These are phyloP conservation scores for Girardia tigrina DNA, from an alignment of 2,888 invertebrate genomes.

Conservation along the genomic window DNA sequence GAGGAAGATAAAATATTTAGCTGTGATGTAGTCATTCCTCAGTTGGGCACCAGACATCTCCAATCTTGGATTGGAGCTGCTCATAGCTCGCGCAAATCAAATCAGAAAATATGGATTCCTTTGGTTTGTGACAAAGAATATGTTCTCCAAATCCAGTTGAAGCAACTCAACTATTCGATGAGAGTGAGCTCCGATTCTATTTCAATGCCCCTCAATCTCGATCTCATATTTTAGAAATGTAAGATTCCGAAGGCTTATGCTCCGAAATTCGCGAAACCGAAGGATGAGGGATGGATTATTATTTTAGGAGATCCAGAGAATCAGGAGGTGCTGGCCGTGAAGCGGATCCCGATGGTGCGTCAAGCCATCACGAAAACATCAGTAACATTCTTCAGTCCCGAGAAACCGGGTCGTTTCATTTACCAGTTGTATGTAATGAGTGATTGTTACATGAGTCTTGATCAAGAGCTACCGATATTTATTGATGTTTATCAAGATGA, in stretches of 20 bases:
- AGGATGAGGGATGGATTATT: conserved; percentile 88
- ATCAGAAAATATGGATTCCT: conserved; percentile 54
- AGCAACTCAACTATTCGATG: conserved; percentile 42
- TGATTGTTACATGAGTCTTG: conserved; percentile 78
- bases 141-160: conserved; percentile 55
- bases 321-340: conserved; percentile 67
- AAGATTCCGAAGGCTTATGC: conserved; percentile 56
- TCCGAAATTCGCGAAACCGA: conserved; percentile 74
- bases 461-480: conserved; percentile 59
- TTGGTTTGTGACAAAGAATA: conserved; percentile 64
- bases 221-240: not conserved
- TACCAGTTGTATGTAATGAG: conserved; percentile 73
- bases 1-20: not conserved
- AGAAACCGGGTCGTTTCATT: conserved; percentile 57
- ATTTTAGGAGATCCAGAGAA: conserved; percentile 63
- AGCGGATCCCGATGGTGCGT: conserved; percentile 55
- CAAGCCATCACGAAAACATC: conserved; percentile 40
- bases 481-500: not conserved
- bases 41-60: not conserved
- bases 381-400: conserved; percentile 58
- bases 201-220: too few species aligned
- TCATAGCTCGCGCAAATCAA: not conserved
- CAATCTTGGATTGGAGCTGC: not conserved
- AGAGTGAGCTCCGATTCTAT: too few species aligned
- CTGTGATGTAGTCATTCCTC: not conserved